Evolutionary conservation across 1,140 invertebrate genomes (phyloP).

Genomic region (Yoshiicerus persimilis): DNA sequence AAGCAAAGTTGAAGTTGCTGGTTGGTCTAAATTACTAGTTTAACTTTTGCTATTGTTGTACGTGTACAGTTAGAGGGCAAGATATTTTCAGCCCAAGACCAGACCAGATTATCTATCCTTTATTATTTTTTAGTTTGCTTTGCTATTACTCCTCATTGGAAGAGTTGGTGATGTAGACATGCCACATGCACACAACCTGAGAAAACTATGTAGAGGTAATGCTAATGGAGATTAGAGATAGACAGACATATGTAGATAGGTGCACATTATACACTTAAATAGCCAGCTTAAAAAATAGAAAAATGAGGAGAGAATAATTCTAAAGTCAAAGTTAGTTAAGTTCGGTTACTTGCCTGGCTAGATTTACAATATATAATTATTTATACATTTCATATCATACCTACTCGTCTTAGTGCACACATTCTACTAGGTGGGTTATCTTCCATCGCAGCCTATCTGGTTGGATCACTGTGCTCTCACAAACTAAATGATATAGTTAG

Average conservation of each 20-base stretch:
- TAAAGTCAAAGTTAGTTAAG: neutral
- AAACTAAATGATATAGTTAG: neutral
- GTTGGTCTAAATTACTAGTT: conserved; percentile 17
- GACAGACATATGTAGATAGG: neutral
- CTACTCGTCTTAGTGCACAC: neutral
- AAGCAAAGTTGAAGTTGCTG: neutral
- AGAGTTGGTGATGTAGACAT: too few relatives aligned
- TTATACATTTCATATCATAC: neutral
- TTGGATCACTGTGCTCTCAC: neutral
- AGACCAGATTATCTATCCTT: neutral
- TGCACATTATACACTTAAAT: neutral
- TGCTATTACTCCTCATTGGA: neutral
- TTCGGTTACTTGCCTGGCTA: neutral
- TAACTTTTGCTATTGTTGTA: conserved; percentile 10
- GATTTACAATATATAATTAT: neutral
- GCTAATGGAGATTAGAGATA: neutral
- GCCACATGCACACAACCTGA: neutral
- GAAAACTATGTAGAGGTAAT: too few relatives aligned
- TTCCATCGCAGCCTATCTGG: too few relatives aligned
- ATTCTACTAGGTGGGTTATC: too few relatives aligned
- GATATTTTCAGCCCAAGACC: conserved; percentile 15
- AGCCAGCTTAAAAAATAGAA: neutral
- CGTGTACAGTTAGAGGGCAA: conserved; percentile 21
- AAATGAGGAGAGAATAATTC: neutral
- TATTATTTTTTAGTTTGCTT: neutral